These are phyloP conservation scores for Sinocyclocheilus anshuiensis DNA, from an alignment of 2,113 vertebrate genomes.

Conservation along the genomic window DNA sequence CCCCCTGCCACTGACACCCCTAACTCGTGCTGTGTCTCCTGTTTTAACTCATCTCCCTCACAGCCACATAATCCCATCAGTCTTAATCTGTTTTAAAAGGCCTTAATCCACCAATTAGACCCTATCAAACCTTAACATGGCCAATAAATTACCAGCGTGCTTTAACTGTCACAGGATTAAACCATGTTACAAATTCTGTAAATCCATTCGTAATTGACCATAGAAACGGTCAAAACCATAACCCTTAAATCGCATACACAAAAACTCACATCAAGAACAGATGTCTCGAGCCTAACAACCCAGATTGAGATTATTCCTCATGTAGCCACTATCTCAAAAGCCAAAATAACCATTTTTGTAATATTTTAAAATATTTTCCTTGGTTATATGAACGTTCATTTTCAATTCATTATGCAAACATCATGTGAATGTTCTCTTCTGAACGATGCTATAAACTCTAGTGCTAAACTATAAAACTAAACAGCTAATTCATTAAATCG, in stretches of 20 bases:
- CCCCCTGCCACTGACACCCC: conserved; percentile 45
- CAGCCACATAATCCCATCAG: conserved; percentile 54
- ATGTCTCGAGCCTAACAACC: neutral
- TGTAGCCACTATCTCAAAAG: neutral
- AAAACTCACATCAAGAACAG: neutral
- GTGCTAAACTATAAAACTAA: too few species aligned
- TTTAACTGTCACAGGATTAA: neutral
- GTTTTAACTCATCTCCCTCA: conserved; percentile 19
- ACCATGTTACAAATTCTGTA: neutral
- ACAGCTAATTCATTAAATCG: too few species aligned
- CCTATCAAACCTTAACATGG: conserved; percentile 45
- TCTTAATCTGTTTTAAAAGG: conserved; percentile 63
- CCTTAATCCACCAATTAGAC: conserved; percentile 64
- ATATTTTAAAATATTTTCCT: neutral
- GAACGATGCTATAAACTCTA: neutral
- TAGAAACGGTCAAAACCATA: neutral
- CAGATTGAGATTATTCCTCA: neutral
- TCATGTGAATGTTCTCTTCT: neutral
- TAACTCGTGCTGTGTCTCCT: conserved; percentile 20
- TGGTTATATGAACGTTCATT: neutral
- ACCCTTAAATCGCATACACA: neutral
- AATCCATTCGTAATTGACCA: neutral
- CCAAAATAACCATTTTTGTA: neutral
- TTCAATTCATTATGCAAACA: neutral
- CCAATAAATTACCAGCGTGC: conserved; percentile 49